Conservation (phyloP, 2,888 invertebrate species). For the Nomada flava region DNA sequence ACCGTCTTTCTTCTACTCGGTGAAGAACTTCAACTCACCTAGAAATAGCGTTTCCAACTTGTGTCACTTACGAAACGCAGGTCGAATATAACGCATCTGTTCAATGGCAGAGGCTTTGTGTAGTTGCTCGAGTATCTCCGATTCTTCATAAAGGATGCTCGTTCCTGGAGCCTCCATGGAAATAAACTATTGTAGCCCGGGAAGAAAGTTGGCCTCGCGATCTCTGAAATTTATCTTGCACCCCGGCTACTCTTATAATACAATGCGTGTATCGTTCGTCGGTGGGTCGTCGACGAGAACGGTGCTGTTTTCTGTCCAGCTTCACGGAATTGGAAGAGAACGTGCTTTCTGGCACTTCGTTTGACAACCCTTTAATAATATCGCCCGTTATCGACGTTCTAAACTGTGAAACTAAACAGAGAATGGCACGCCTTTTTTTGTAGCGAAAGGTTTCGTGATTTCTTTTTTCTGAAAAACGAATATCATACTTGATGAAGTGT, state of each 20-base stretch:
- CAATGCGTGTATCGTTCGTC: slow-evolving; percentile 33
- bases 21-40: background rate
- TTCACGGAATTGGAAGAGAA: background rate
- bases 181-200: slow-evolving; percentile 21
- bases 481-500: background rate
- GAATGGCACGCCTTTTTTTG: no score
- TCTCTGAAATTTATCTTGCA: slow-evolving; percentile 38
- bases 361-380: background rate
- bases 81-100: slow-evolving; percentile 35
- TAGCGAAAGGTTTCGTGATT: no score
- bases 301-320: background rate
- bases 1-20: background rate
- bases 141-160: slow-evolving; percentile 37
- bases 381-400: background rate
- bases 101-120: slow-evolving; percentile 36
- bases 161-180: slow-evolving; percentile 1
- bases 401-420: background rate
- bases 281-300: background rate
- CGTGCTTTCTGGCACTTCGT: background rate
- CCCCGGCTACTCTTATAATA: slow-evolving; percentile 15
- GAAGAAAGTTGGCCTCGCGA: slow-evolving; percentile 43
- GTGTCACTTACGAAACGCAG: slow-evolving; percentile 28
- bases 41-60: slow-evolving; percentile 12
- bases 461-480: background rate
- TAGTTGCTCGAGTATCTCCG: slow-evolving; percentile 17